Evolutionary conservation across 2,797 vertebrate species (phyloP), one percentile per base, ranked within the genome.

Genomic region (Lepus oiostolus): DNA sequence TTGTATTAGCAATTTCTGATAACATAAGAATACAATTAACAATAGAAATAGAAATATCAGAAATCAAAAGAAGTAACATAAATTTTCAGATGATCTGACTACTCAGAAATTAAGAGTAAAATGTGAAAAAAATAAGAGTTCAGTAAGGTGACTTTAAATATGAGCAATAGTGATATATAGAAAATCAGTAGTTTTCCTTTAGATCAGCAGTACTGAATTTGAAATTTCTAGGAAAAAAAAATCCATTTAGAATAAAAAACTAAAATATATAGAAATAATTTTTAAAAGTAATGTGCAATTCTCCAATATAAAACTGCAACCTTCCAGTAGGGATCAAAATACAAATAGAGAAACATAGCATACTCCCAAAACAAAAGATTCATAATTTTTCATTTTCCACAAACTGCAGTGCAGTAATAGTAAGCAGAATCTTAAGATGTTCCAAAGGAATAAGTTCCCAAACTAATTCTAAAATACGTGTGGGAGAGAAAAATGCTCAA

Each of bases 241-340:
- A 47, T 5, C 68, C 9, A 58, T 79, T 85, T 30, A 65, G 2
- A 92, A 30, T 17, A 60, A 87, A 85, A 88, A 89, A 74, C 38
- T 62, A 76, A 85, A 82, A 70, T n/a, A 82, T 42, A 87, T 0
- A 85, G 22, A 85, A 72, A 90, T 68, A 63, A 87, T 91, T 77
- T 63, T 82, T 83, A 83, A 89, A 74, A 74, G 35, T 50, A 90
- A 86, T 65, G 30, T 47, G 21, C 0, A 88, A 62, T 82, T 63
- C 22, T 88, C 60, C 35, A 88, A 30, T 87, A 77, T 14, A 87
- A 91, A 83, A 54, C n/a, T 42, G 2, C 17, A 71, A 87, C 42
- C 76, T 62, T 77, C 42, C 17, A 70, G 6, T 22, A 65, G 75
- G 58, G 77, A 28, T 35, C 26, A 62, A 68, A 74, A 80, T 30